Evolutionary conservation across 2,113 vertebrate species (phyloP).

Genomic region (Merops nubicus): DNA sequence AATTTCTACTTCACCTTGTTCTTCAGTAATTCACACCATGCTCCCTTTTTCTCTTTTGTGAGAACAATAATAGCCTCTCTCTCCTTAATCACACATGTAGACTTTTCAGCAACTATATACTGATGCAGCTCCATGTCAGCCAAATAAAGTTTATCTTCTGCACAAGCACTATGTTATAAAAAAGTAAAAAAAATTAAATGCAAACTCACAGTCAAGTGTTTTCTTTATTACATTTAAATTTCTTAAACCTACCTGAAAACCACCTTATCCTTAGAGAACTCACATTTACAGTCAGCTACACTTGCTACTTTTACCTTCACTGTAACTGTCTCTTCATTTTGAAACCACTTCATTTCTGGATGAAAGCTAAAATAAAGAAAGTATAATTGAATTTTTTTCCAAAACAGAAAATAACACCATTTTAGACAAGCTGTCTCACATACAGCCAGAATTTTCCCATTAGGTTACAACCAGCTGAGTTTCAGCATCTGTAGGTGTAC

Average conservation of each 20-base stretch:
- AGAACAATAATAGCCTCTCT: constrained; percentile 68
- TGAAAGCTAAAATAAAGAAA: constrained; percentile 62
- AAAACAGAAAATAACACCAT: background rate
- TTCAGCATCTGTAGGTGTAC: background rate
- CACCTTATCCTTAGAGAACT: constrained; percentile 70
- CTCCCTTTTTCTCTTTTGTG: constrained; percentile 55
- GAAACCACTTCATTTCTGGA: constrained; percentile 80
- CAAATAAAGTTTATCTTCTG: constrained; percentile 70
- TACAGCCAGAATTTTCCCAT: background rate
- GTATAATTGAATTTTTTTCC: background rate
- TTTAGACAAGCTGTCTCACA: background rate
- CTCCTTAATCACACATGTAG: constrained; percentile 34
- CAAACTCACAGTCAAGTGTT: background rate
- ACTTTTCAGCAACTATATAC: constrained; percentile 60
- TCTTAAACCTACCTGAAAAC: constrained; percentile 76
- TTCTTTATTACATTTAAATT: background rate
- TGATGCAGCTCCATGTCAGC: constrained; percentile 74
- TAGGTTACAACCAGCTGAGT: background rate
- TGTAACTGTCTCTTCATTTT: constrained; percentile 67
- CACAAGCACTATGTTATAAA: constrained; percentile 65
- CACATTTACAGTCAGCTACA: constrained; percentile 54
- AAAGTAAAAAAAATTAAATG: background rate
- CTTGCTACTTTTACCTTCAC: constrained; percentile 65
- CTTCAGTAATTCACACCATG: constrained; percentile 69
- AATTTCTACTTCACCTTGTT: constrained; percentile 58